Evolutionary conservation across 2,113 vertebrate genomes (phyloP), one percentile per base, ranked within the genome.

Genomic region (Gymnobelideus leadbeateri): DNA sequence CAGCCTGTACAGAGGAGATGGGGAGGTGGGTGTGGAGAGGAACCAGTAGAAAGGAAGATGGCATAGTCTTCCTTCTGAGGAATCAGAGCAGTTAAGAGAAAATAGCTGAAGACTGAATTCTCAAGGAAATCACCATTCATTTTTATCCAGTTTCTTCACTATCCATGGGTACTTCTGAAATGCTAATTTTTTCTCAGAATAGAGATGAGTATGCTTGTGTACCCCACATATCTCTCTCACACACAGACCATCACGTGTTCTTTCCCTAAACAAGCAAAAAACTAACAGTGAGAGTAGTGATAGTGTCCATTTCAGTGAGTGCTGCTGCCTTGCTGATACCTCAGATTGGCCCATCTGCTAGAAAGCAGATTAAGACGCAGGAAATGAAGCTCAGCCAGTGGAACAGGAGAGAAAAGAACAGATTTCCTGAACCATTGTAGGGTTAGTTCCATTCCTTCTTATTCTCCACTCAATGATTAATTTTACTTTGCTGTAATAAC

Each of bases 391-490:
- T 91, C 10, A 2, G 77, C 24, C 46, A 92, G 61, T 21, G 5
- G 54, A 92, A 43, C 31, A 6, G 31, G 49, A 21, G 51, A 94
- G 91, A 93, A 97, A 92, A 84, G 68, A 90, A 94, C 90, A 68
- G n/a, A 95, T 92, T 91, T 97, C 94, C 93, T 96, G 91, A 61
- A 94, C 77, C 46, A 89, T 46, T 55, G 54, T 94, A 0, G 9
- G 1, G 19, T 50, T 90, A 90, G 49, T 89, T 51, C 55, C 10
- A 24, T 10, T 8, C 52, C 61, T 68, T 61, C 91, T 84, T 31
- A 21, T 77, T 47, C 37, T 50, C 55, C 92, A 43, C 52, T 94
- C 92, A 92, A 31, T 90, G 31, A 3, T 46, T 89, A 90, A 90
- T 55, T 89, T 26, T 37, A 68, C 37, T 50, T 4, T 46, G 37